Evolutionary conservation across 2,113 vertebrate species (phyloP), one percentile per base, ranked within the genome.

Genomic region (Chlamydotis undulata): DNA sequence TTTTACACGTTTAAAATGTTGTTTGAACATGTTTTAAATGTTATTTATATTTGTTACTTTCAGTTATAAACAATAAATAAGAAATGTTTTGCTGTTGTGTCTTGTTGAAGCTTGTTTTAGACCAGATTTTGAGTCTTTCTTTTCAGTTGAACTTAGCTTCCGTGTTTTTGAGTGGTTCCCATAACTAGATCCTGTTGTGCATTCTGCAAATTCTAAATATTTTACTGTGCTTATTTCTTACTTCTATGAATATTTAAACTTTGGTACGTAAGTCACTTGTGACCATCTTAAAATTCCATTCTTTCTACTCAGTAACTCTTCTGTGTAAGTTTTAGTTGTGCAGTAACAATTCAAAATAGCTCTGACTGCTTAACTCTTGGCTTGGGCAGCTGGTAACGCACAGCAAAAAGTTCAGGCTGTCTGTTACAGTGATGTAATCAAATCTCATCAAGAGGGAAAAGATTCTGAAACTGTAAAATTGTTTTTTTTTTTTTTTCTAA

Each of bases 11-110:
- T 90, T 69, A 23, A 53, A 83, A 15, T 83, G 23, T 56, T 73
- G 83, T 76, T 88, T 80, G 49, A 82, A 87, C 69, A 73, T 0
- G 61, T 61, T 89, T 82, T 79, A 16, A 64, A 74, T 94, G 89
- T 76, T 77, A 73, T 83, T 92, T 86, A 2, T 92, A 61, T 90
- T 93, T 96, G 43, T 67, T 88, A 60, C 41, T 85, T 90, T 96
- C 31, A 57, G 31, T 90, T 85, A 19, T 31, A 85, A 93, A 53
- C 49, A 90, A 43, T 49, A 77, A 91, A 75, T 68, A 41, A 19
- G 12, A 88, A 70, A 18, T 33, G 12, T 45, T 86, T 78, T 83
- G 53, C 56, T 59, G 26, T 35, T 79, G 6, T 83, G 33, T 60
- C 73, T 79, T 93, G 89, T 87, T 78, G 53, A 82, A 82, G 23